phyloP scores from a whole-genome alignment of 2,888 invertebrate species.

The Caenorhabditis doughertyi region DNA sequence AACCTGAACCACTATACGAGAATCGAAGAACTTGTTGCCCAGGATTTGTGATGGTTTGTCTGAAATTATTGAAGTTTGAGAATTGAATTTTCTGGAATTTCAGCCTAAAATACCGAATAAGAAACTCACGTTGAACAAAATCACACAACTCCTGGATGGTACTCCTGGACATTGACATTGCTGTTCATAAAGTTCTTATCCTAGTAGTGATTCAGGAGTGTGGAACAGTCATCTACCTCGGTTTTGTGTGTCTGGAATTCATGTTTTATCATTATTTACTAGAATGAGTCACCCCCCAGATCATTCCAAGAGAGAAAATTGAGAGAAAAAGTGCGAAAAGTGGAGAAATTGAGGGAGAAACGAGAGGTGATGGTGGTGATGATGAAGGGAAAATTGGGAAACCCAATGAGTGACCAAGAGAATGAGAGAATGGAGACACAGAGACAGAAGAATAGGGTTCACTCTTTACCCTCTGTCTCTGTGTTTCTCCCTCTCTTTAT shows the following conservation, averaged over 20 bases:
- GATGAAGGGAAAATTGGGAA: too few relatives aligned
- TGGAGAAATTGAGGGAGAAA: constrained; percentile 29
- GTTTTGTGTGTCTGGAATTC: too few relatives aligned
- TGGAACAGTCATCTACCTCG: constrained; percentile 48
- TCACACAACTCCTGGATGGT: constrained; percentile 78
- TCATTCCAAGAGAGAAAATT: constrained; percentile 38
- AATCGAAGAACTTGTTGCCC: constrained; percentile 82
- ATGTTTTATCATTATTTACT: too few relatives aligned
- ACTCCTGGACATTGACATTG: constrained; percentile 79
- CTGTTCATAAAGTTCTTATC: too few relatives aligned
- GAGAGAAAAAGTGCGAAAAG: constrained; percentile 10
- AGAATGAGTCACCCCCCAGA: neutral
- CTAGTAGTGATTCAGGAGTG: neutral
- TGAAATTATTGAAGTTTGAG: constrained; percentile 50
- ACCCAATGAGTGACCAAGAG: neutral
- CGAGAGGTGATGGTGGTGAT: neutral
- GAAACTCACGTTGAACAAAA: constrained; percentile 77
- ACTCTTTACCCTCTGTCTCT: too few relatives aligned
- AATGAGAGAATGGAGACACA: neutral
- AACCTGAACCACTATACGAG: constrained; percentile 74
- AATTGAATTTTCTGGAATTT: neutral
- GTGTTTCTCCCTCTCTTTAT: constrained; percentile 36
- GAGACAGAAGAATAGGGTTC: neutral
- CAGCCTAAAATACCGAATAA: neutral
- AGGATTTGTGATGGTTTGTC: constrained; percentile 78